Evolutionary conservation across 2,888 invertebrate genomes (phyloP).

Genomic region (Gastrophysa polygoni): DNA sequence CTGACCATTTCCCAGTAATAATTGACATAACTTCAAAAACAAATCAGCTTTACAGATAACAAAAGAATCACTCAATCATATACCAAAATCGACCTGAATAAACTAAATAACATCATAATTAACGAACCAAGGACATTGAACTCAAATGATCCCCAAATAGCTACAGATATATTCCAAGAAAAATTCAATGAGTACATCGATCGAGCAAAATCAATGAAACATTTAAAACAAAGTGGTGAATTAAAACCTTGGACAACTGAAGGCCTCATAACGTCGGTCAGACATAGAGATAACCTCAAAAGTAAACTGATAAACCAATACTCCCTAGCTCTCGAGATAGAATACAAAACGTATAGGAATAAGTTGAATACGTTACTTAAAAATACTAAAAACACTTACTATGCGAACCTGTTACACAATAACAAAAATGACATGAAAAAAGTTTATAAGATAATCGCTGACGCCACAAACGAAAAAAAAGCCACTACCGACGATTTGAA

Average conservation of each 20-base stretch:
- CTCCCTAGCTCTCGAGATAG: not conserved
- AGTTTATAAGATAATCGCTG: too few relatives aligned
- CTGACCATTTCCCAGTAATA: not conserved
- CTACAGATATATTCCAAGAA: too few relatives aligned
- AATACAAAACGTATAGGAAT: constrained; percentile 7
- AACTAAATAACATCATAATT: not conserved
- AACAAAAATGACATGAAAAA: too few relatives aligned
- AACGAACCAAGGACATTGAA: not conserved
- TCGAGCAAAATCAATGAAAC: not conserved
- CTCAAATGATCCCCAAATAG: not conserved
- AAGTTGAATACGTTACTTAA: not conserved
- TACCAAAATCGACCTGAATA: constrained; percentile 1
- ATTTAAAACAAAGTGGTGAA: not conserved
- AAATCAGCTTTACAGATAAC: not conserved
- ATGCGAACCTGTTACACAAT: too few relatives aligned
- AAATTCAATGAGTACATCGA: too few relatives aligned
- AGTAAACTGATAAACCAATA: not conserved
- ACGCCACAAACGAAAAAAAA: too few relatives aligned
- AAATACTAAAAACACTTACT: not conserved
- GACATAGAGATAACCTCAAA: constrained; percentile 4
- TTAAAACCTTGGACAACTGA: too few relatives aligned
- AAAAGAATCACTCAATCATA: not conserved
- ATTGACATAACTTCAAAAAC: not conserved
- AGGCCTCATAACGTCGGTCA: constrained; percentile 2
- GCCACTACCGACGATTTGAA: too few relatives aligned